These are phyloP conservation scores for Montipora sp. DNA, from an alignment of 64 coral and sea anemone species.

Conservation along the genomic window DNA sequence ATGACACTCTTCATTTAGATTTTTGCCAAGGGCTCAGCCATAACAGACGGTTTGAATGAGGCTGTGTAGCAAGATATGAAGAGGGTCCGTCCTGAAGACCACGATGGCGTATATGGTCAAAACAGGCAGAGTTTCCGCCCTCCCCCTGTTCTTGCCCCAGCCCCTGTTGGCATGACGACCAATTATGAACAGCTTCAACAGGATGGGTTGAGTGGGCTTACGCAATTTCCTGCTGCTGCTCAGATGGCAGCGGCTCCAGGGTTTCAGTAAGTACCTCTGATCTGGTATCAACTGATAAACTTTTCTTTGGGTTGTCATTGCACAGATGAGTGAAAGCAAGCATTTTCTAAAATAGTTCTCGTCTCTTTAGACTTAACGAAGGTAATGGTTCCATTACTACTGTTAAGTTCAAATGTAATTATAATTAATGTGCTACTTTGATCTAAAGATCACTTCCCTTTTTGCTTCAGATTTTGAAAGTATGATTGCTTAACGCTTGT, in stretches of 20 bases:
- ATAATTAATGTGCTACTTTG: no score
- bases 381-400: background rate
- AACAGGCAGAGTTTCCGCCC: conserved; percentile 64
- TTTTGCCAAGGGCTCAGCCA: conserved; percentile 25
- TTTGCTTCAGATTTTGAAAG: no score
- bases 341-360: background rate
- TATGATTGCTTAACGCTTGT: no score
- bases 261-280: conserved; percentile 45
- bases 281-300: no score
- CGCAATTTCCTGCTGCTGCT: conserved; percentile 57
- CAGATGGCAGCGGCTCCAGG: conserved; percentile 71
- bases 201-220: conserved; percentile 51
- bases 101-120: conserved; percentile 66
- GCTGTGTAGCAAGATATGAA: conserved; percentile 66
- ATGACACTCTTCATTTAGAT: background rate
- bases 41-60: conserved; percentile 56
- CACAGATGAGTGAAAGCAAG: background rate
- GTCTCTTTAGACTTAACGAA: background rate
- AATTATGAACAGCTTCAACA: conserved; percentile 55
- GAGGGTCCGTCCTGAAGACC: conserved; percentile 75
- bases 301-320: no score
- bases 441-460: no score
- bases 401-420: background rate
- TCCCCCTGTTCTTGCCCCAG: conserved; percentile 67
- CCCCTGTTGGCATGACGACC: conserved; percentile 50